Base-by-base conservation (phyloP, 2,888 invertebrate genomes). In the Dioctria rufipes region DNA sequence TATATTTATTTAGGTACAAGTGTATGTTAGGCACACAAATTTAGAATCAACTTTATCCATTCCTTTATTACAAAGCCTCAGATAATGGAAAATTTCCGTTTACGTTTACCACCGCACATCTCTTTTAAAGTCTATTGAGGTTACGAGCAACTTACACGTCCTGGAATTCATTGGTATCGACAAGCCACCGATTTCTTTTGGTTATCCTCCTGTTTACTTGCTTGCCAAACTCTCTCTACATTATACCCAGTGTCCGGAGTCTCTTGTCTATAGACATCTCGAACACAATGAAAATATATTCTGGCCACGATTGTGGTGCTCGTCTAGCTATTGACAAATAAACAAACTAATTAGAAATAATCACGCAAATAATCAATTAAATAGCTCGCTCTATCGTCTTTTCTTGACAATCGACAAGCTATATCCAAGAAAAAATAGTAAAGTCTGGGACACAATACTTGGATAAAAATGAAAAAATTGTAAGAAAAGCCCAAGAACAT, bases 391-490 rank as follows among this genome's bases (percentile, higher is more conserved):
- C n/a, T n/a, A n/a, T n/a, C 63, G 40, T 65, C 80, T 71, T 42
- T 9, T 49, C n/a, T n/a, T n/a, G n/a, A n/a, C 43, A 58, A 13
- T n/a, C 46, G 4, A 46, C n/a, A n/a, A n/a, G n/a, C n/a, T n/a
- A n/a, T n/a, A n/a, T 61, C 49, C 80, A 78, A 63, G 61, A 39
- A 78, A 78, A 78, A 9, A 51, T 63, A 73, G 63, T 63, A 51
- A 51, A 54, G 60, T 42, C 46, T 42, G 46, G 46, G 60, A 75
- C 75, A 43, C 63, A 51, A 54, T 40, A 40, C 46, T 75, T 75
- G 75, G 60, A 8, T 60, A 42, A 25, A 61, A 61, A 75, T 75
- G 75, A 75, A 75, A 25, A 75, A 75, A 75, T 60, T 75, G 3
- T 65, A 65, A 65, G 13, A 43, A 61, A 42, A 11, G 60, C 11